These are phyloP conservation scores for Aethina tumida DNA, from an alignment of 1,140 invertebrate species.

Conservation along the genomic window DNA sequence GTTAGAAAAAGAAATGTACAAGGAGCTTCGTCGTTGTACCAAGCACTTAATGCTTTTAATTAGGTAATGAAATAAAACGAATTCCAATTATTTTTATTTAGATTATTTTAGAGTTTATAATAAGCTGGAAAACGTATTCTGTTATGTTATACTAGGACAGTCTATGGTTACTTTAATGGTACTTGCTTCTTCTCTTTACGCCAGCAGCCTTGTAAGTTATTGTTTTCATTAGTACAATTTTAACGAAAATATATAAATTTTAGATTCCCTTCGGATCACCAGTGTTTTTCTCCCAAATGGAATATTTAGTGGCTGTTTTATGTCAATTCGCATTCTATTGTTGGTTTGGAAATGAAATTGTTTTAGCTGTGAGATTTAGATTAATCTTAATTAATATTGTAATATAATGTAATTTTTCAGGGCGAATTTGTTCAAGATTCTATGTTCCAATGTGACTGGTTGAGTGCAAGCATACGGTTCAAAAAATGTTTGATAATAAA, in stretches of 20 bases:
- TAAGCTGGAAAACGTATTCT: slow-evolving; percentile 24
- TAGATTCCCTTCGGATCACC: slow-evolving; percentile 18
- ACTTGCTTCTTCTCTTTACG: slow-evolving; percentile 27
- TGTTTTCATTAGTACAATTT: slow-evolving; percentile 4
- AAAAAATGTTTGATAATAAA: slow-evolving; percentile 27
- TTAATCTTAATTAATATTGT: slow-evolving; percentile 3
- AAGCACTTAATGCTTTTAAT: slow-evolving; percentile 25
- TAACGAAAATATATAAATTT: slow-evolving; percentile 9
- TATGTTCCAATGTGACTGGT: slow-evolving; percentile 27
- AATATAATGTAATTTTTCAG: slow-evolving; percentile 22
- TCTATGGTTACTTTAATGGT: slow-evolving; percentile 24
- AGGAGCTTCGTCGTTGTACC: slow-evolving; percentile 23
- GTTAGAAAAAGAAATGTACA: slow-evolving; percentile 23
- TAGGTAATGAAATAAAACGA: slow-evolving; percentile 12
- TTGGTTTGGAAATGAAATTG: slow-evolving; percentile 29
- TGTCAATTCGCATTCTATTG: slow-evolving; percentile 26
- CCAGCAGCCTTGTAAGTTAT: slow-evolving; percentile 20
- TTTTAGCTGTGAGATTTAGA: slow-evolving; percentile 22
- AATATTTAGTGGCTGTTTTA: slow-evolving; percentile 22
- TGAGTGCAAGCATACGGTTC: slow-evolving; percentile 18
- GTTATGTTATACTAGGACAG: slow-evolving; percentile 25
- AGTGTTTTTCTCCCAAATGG: slow-evolving; percentile 17
- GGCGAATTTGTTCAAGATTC: slow-evolving; percentile 16
- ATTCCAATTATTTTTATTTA: not conserved
- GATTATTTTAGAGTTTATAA: slow-evolving; percentile 20